Evolutionary conservation across 2,888 invertebrate species (phyloP), one percentile per base, ranked within the genome.

Genomic region (Epinotia ramella): DNA sequence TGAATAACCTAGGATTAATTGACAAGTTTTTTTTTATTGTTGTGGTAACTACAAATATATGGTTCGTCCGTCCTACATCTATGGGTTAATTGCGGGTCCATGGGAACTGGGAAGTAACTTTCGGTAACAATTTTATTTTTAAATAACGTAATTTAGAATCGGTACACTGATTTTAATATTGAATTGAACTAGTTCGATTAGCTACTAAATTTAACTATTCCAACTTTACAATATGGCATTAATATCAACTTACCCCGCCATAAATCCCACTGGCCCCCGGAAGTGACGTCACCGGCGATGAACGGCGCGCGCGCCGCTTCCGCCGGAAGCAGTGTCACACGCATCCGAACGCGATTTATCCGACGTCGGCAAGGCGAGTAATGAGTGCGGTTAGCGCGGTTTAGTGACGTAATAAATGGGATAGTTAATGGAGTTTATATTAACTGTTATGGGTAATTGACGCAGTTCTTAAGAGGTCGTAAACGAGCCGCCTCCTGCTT

Each of bases 331-430:
- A 91, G 91, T 89, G 91, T 89, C 84, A 87, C 88, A 88, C 81
- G 84, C 84, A 87, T 91, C 92, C 91, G 92, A 85, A 87, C 84
- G 87, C 87, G 85, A 91, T 92, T 90, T 88, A 85, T 83, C 82
- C 81, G 88, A 80, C 85, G 84, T 88, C 83, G 80, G 83, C 84
- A 88, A 87, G 87, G 89, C 86, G 91, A 89, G 89, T 88, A 90
- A 89, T 89, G 87, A 86, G 80, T 79, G 82, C 76, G 83, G 80
- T 83, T 62, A 62, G 62, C 13, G 60, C 20, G 60, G 56, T 66
- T 60, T 83, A 83, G 83, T 82, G 79, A 77, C 46, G 70, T 77
- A 77, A 77, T 78, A 56, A 44, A 66, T 80, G 78, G 62, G 77
- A 75, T 72, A 76, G 80, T 77, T 81, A 73, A 68, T 68, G 57